Evolutionary conservation across 2,113 vertebrate species (phyloP), one percentile per base, ranked within the genome.

Genomic region (Ancistrus triradiatus): DNA sequence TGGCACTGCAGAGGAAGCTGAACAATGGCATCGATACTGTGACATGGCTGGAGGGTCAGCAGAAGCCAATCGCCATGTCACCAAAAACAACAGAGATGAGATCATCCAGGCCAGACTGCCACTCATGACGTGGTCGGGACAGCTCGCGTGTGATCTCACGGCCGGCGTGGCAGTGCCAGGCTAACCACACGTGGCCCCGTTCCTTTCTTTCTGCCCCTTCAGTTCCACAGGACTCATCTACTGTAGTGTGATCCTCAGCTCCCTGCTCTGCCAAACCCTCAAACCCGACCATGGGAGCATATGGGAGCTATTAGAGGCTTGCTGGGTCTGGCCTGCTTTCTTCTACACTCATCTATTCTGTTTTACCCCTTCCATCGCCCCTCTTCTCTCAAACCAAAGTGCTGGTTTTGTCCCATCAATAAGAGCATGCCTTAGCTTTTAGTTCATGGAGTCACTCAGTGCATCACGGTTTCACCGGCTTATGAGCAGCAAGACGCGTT

Each of bases 221-320:
- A 74, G 50, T 56, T 53, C 47, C 31, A 44, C 51, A 24, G 8
- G 18, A 27, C 55, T 55, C 49, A 46, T 53, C 27, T 55, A 44
- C 38, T 53, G 49, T 10, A 55, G 49, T n/a, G 9, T 21, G 21
- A 31, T 17, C 60, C 27, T 62, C 63, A 66, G 65, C 68, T 14
- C 55, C 69, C 43, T 69, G 53, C 50, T 63, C 57, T 74, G 74
- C 80, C 78, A 84, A 83, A 70, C 66, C 83, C 78, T 40, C 46
- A 64, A 27, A n/a, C 40, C 48, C 46, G 51, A 74, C 77, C 69
- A 76, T 74, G 65, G 75, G 73, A 78, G 78, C 84, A 90, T 87
- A 55, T 90, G 85, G 80, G 83, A 90, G 56, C 72, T 73, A 88
- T 89, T 68, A 83, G 62, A 67, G 81, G 76, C 61, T 70, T 80